Conservation (phyloP, 35 echinoderm and acorn worm species). For the Ptychodera flava region DNA sequence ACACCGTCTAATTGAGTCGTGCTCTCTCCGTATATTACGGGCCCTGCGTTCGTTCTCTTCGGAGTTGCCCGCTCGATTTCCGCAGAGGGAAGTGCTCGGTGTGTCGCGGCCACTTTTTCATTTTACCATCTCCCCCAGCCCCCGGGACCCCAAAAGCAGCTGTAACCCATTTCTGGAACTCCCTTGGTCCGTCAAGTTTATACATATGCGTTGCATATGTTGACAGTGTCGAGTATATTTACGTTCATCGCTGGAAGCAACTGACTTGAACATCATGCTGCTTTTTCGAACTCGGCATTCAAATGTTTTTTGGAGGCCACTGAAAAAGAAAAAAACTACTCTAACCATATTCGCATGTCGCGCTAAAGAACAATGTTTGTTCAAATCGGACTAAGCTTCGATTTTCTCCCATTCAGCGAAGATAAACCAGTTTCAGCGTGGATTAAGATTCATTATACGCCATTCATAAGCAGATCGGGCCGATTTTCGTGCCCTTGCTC, state of each 20-base stretch:
- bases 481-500: background rate
- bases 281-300: no score
- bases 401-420: background rate
- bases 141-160: no score
- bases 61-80: no score
- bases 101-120: background rate
- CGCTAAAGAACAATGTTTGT: background rate
- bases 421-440: background rate
- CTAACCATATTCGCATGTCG: background rate
- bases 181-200: background rate
- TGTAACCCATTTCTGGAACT: background rate
- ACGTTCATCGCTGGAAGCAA: background rate
- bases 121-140: background rate
- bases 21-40: no score
- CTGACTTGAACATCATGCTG: no score
- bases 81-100: no score
- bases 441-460: background rate
- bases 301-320: no score
- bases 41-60: no score
- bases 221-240: background rate
- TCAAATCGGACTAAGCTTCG: background rate
- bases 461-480: background rate
- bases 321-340: background rate
- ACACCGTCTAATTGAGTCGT: no score
- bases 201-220: background rate